Evolutionary conservation across 2,113 vertebrate species (phyloP).

Genomic region (Podarcis muralis): DNA sequence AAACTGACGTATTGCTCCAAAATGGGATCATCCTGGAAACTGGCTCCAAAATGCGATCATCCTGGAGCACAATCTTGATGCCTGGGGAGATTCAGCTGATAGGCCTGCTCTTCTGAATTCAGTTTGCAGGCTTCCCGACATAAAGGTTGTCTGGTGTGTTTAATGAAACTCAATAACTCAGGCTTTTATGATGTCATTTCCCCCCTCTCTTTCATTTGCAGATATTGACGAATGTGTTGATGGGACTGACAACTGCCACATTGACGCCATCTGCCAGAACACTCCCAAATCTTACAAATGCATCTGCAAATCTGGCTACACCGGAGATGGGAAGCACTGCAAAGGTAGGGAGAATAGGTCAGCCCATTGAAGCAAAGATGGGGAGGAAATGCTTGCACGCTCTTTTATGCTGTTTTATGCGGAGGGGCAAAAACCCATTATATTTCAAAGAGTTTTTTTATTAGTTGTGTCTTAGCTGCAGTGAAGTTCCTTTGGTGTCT

Average conservation of each 20-base stretch:
- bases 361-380: neutral
- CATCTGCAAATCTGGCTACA: slow-evolving; percentile 97
- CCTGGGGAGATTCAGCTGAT: no score
- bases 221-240: slow-evolving; percentile 95
- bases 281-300: slow-evolving; percentile 95
- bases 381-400: neutral
- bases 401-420: neutral
- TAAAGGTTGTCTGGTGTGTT: neutral
- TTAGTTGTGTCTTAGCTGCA: neutral
- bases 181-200: neutral
- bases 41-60: neutral
- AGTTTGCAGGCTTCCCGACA: neutral
- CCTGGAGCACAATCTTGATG: neutral
- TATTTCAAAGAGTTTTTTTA: neutral
- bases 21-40: neutral
- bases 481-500: neutral
- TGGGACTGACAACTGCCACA: slow-evolving; percentile 93
- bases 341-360: slow-evolving; percentile 82
- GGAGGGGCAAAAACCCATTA: neutral
- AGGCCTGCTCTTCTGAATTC: neutral
- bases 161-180: neutral
- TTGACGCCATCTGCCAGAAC: slow-evolving; percentile 97
- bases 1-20: neutral
- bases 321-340: slow-evolving; percentile 95
- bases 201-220: slow-evolving; percentile 59